Percentiles rank a stretch among this genome's conserved stretches.
These are phyloP conservation scores for Oostethus manadensis DNA, from an alignment of 2,113 vertebrate genomes.

Conservation along the genomic window DNA sequence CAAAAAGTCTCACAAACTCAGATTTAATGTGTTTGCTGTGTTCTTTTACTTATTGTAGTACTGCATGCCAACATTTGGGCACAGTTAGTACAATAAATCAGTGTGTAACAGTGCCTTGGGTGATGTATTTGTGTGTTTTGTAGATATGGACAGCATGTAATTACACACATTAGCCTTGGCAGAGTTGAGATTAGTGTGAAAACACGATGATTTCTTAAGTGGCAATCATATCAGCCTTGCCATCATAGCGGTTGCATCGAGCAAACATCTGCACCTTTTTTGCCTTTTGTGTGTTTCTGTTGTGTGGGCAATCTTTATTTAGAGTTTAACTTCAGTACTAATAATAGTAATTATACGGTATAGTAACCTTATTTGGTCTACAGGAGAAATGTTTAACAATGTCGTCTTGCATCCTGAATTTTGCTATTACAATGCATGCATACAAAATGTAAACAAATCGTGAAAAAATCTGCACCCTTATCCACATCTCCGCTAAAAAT, in stretches of 20 bases:
- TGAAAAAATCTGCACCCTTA: not conserved
- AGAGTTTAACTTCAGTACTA: too few species aligned
- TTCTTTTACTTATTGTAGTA: constrained; percentile 1
- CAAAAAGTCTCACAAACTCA: constrained; percentile 25
- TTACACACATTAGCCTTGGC: constrained; percentile 71
- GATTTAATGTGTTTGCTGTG: constrained; percentile 25
- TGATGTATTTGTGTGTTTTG: constrained; percentile 30
- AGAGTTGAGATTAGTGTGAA: constrained; percentile 68
- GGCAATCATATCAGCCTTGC: constrained; percentile 69
- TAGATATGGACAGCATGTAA: constrained; percentile 60
- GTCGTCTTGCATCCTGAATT: too few species aligned
- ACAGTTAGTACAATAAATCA: constrained; percentile 58
- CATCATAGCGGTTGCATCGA: constrained; percentile 60
- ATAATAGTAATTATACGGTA: too few species aligned
- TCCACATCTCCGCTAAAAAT: not conserved
- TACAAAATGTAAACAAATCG: not conserved
- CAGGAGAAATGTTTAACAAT: too few species aligned
- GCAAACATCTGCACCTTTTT: constrained; percentile 64
- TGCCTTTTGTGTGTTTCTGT: constrained; percentile 28
- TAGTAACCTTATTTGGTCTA: too few species aligned
- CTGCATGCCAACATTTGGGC: constrained; percentile 37
- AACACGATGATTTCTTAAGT: constrained; percentile 73
- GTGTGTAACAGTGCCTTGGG: constrained; percentile 43
- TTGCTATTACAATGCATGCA: not conserved
- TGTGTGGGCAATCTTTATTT: constrained; percentile 7